phyloP scores from a whole-genome alignment of 2,888 invertebrate species.

The Sphecodes monilicornis region DNA sequence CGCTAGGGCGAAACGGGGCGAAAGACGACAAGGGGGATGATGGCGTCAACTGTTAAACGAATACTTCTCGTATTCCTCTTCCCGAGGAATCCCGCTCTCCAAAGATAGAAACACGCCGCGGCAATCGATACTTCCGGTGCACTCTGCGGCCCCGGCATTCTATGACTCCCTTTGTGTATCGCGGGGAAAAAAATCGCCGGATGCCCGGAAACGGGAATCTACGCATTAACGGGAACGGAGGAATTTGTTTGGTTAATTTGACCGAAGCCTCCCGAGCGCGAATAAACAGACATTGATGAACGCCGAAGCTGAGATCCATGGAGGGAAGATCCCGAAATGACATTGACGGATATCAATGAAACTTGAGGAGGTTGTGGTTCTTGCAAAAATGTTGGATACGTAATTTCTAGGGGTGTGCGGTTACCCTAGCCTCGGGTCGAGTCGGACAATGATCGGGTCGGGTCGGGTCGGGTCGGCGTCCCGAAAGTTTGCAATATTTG shows the following conservation, averaged over 20 bases:
- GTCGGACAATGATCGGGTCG: too few species aligned
- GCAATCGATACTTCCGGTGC: slow-evolving; percentile 44
- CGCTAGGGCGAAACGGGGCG: not conserved
- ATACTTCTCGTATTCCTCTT: slow-evolving; percentile 23
- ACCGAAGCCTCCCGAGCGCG: not conserved
- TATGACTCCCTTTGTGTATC: not conserved
- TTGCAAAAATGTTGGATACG: too few species aligned
- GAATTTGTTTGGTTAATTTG: not conserved
- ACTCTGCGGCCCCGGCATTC: not conserved
- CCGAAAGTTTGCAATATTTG: too few species aligned
- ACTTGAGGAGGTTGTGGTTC: too few species aligned
- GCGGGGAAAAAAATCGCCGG: not conserved
- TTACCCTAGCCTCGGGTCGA: too few species aligned
- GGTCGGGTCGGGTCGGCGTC: too few species aligned
- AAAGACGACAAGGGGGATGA: not conserved
- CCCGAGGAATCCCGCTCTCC: slow-evolving; percentile 27
- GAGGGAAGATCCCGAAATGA: too few species aligned
- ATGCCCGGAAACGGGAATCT: not conserved
- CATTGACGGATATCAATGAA: too few species aligned
- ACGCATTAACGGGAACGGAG: not conserved
- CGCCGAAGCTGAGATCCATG: too few species aligned
- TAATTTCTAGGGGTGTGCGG: too few species aligned
- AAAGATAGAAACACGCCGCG: slow-evolving; percentile 21
- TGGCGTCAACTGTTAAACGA: slow-evolving; percentile 27
- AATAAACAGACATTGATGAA: not conserved